A percentile compares a stretch with the other conserved stretches of the same genome.
These are phyloP conservation scores for Melinaea menophilus DNA, from an alignment of 2,888 invertebrate species.

Conservation along the genomic window DNA sequence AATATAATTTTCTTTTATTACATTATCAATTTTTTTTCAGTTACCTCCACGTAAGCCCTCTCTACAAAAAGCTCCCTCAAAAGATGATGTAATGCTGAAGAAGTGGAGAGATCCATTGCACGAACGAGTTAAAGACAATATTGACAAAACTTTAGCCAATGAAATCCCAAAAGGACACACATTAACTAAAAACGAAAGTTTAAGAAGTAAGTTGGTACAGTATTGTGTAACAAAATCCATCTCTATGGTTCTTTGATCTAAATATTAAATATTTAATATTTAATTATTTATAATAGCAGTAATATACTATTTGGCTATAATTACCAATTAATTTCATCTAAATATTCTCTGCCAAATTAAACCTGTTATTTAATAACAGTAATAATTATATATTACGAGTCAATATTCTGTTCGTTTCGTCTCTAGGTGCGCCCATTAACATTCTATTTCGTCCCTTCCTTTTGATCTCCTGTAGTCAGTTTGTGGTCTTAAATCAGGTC, in stretches of 20 bases:
- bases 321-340: no score
- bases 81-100: constrained; percentile 67
- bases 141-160: constrained; percentile 71
- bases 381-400: constrained; percentile 7
- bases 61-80: constrained; percentile 67
- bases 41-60: constrained; percentile 70
- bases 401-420: constrained; percentile 16
- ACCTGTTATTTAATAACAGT: not conserved
- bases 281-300: no score
- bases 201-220: constrained; percentile 63
- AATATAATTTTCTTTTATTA: no score
- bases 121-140: constrained; percentile 73
- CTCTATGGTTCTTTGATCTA: constrained; percentile 6
- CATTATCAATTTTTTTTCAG: constrained; percentile 39
- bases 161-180: constrained; percentile 74
- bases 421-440: constrained; percentile 28
- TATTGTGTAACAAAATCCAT: constrained; percentile 37
- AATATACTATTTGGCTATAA: no score
- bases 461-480: constrained; percentile 69
- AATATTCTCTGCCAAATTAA: constrained; percentile 23
- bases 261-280: no score
- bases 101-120: constrained; percentile 75
- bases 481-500: constrained; percentile 67
- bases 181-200: constrained; percentile 73
- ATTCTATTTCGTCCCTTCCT: constrained; percentile 50